A percentile compares a stretch with the other conserved stretches of the same genome.
Evolutionary conservation across 53 echinoderm and acorn worm genomes (phyloP).

Genomic region (Apostichopus leukothele): DNA sequence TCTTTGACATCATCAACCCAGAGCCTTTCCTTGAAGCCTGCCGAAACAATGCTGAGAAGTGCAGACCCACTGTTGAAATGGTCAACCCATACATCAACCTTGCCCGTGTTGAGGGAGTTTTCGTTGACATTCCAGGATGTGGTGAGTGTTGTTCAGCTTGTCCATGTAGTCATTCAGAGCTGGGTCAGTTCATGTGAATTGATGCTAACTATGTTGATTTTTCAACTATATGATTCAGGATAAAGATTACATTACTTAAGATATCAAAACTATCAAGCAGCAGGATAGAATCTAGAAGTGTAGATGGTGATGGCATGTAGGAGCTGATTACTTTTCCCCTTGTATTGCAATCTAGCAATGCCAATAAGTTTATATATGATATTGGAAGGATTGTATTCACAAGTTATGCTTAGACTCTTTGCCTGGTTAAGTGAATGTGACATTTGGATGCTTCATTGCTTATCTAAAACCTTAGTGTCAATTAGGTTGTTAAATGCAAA

Average conservation of each 20-base stretch:
- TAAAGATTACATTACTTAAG: no score
- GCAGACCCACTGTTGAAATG: neutral
- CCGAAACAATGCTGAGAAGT: slow-evolving; percentile 22
- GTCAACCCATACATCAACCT: slow-evolving; percentile 64
- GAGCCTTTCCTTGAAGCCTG: slow-evolving; percentile 66
- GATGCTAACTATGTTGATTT: slow-evolving; percentile 7
- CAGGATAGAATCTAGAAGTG: no score
- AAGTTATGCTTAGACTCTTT: neutral
- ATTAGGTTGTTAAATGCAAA: no score
- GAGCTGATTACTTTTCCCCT: neutral
- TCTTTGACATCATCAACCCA: slow-evolving; percentile 65
- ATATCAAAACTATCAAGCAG: no score
- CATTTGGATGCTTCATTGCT: no score
- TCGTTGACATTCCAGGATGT: slow-evolving; percentile 57
- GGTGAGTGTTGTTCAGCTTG: slow-evolving; percentile 50
- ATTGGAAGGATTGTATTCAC: slow-evolving; percentile 13
- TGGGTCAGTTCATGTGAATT: neutral
- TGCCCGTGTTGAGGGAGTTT: slow-evolving; percentile 57
- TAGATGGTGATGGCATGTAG: no score
- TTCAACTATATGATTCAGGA: slow-evolving; percentile 1
- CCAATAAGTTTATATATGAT: slow-evolving; percentile 13
- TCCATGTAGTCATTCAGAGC: no score
- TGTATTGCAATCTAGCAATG: slow-evolving; percentile 9
- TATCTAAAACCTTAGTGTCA: no score
- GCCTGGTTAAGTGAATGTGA: no score